Evolutionary conservation across 2,888 invertebrate species (phyloP), one percentile per base, ranked within the genome.

Genomic region (Heliconius ismenius): DNA sequence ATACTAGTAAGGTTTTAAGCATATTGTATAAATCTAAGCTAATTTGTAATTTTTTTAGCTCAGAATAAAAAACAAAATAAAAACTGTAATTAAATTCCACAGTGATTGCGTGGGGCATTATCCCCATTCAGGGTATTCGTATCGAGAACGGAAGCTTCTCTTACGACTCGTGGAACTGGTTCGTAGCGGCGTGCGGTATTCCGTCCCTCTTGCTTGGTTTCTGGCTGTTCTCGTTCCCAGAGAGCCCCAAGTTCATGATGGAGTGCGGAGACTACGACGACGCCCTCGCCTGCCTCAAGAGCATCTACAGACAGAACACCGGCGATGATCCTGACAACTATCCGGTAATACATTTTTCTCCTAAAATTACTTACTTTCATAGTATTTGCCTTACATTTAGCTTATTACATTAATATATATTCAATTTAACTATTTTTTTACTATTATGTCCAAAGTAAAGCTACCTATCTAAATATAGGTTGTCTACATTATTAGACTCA

Each of bases 241-340:
- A 97, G 90, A 97, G 97, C 86, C 97, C 97, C 1, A 97, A 97
- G 89, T 97, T 97, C 89, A 95, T 97, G 84, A 95, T 97, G 88
- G 97, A 97, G 88, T 96, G 96, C 84, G 97, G 97, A 0, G 97
- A 97, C 87, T 95, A 96, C 36, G 97, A 97, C 69, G 96, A 96
- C 63, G 97, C 97, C 0, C 92, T 97, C 10, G 93, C 95, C 64
- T 95, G 96, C 39, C 95, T 97, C 64, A 95, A 95, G 83, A 92
- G 95, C 83, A 96, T 97, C 87, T 97, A 96, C 89, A 93, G 95
- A 54, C 95, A 94, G 82, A 97, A 97, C 86, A 97, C 96, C 6
- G 97, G 97, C 58, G 95, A 96, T 76, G 95, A 95, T 81, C 95
- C 95, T 26, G 95, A 95, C 15, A 95, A 96, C 79, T 97, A 96